These are phyloP conservation scores for Eulemur rufifrons DNA, from an alignment of 2,113 vertebrate species.

Conservation along the genomic window DNA sequence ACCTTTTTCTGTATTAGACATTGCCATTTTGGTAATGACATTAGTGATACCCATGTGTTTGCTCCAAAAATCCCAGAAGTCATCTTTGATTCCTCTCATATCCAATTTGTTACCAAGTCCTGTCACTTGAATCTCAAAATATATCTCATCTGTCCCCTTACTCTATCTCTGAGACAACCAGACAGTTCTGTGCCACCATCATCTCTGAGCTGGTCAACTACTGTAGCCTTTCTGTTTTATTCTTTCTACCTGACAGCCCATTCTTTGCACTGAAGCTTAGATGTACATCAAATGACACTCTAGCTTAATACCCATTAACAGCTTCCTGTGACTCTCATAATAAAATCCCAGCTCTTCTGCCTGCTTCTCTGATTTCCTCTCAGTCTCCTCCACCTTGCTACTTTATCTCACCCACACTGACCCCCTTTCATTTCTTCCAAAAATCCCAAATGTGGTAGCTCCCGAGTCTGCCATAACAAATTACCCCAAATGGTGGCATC, in stretches of 20 bases:
- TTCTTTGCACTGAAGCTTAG: background rate
- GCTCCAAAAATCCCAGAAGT: conserved; percentile 14
- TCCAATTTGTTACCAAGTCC: background rate
- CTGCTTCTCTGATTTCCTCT: background rate
- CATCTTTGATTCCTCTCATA: background rate
- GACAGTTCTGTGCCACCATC: background rate
- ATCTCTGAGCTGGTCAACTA: background rate
- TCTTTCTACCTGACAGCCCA: background rate
- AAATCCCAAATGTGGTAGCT: background rate
- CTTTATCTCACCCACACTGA: background rate
- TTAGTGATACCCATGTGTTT: background rate
- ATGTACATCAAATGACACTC: background rate
- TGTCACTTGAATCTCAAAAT: background rate
- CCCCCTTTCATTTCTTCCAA: background rate
- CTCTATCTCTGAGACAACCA: background rate
- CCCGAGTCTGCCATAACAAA: background rate
- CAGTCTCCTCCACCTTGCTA: background rate
- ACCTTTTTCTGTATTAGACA: background rate
- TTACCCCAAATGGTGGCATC: background rate
- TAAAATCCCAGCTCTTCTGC: background rate
- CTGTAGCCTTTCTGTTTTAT: background rate
- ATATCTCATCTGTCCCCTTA: background rate
- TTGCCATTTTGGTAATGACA: background rate
- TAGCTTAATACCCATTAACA: background rate
- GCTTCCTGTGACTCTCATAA: background rate